Base-by-base conservation (phyloP, 2,888 invertebrate species). In the Eupithecia subumbrata region DNA sequence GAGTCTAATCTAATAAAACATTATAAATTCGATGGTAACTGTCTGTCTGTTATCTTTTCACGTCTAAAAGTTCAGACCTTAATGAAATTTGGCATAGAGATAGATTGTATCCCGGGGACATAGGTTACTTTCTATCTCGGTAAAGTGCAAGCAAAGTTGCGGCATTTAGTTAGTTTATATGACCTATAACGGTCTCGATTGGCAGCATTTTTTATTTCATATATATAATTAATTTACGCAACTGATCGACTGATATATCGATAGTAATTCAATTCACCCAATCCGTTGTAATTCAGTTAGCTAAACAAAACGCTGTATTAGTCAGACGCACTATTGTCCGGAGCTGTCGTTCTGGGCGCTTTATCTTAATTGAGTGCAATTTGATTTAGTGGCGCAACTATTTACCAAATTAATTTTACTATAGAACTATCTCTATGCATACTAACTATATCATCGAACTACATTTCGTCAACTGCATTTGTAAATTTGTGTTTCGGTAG, bases 361-460 rank as follows among this genome's bases (percentile, higher is more conserved):
- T 93, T 94, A 94, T 94, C 94, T 94, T 94, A 94, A 94, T 94
- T 94, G 94, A 93, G 92, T 91, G 87, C 90, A 88, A 90, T 93
- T 94, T 94, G 93, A 94, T 94, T 94, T 93, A 93, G 90, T 92
- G 86, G 88, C 87, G 84, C 88, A 86, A 86, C 85, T 82, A 82
- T 82, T 83, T 77, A 82, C 89, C 82, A 87, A 89, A 80, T 86
- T 87, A 85, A 73, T 79, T 83, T 84, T 87, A 80, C 87, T 77
- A 72, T 77, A 79, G 79, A 79, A 79, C 5, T 72, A 76, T 34
- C 78, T 79, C 72, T 79, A 71, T 73, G 78, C 83, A 79, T 78
- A 84, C 81, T 76, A 73, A 79, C 81, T 82, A 84, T 87, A 78
- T 78, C 79, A 80, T 80, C 81, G 78, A 76, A 80, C 77, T 76